phyloP scores from a whole-genome alignment of 2,888 invertebrate genomes.

The Erebia aethiops region DNA sequence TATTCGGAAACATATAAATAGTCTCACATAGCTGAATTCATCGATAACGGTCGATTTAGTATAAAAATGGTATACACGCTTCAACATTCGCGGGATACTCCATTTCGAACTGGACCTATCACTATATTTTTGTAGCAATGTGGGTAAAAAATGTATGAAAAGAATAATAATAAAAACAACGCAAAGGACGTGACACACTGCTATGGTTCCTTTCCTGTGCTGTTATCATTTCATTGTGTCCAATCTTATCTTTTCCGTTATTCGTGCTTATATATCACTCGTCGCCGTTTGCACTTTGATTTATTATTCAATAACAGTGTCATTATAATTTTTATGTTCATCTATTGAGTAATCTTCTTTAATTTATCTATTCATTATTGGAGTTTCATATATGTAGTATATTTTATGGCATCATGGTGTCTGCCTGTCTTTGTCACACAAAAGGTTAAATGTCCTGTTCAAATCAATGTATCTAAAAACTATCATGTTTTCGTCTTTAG shows the following conservation, averaged over 20 bases:
- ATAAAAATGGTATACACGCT: no score
- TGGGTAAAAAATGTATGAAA: not conserved
- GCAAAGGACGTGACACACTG: constrained; percentile 40
- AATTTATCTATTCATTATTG: no score
- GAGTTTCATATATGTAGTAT: no score
- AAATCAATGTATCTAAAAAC: no score
- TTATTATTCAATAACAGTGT: constrained; percentile 1
- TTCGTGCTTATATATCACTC: constrained; percentile 1
- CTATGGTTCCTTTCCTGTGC: constrained; percentile 34
- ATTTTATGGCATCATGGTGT: no score
- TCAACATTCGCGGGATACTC: not conserved
- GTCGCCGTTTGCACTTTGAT: constrained; percentile 12
- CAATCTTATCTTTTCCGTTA: constrained; percentile 39
- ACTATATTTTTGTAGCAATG: not conserved
- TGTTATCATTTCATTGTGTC: constrained; percentile 35
- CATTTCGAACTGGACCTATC: not conserved
- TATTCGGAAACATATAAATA: no score
- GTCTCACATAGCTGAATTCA: no score
- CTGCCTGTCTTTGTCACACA: no score
- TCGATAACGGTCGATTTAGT: no score
- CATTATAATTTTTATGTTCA: not conserved
- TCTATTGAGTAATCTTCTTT: not conserved
- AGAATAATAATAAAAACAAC: constrained; percentile 31
- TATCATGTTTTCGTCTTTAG: no score
- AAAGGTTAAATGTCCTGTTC: not conserved